These are phyloP conservation scores for Sepioteuthis lessoniana DNA, from an alignment of 2,888 invertebrate genomes.

Conservation along the genomic window DNA sequence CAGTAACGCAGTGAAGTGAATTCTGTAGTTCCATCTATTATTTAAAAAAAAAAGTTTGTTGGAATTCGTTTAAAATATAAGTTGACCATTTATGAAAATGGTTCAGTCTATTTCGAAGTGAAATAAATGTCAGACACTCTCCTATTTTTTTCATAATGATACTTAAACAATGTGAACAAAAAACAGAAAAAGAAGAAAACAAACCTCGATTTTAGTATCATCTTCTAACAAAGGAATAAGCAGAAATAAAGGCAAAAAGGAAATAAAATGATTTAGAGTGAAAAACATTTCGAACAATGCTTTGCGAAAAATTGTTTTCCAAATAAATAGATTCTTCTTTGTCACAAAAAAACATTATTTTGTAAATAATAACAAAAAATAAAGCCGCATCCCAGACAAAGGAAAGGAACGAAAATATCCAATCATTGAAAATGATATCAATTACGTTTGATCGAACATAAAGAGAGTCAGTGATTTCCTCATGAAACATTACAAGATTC, in stretches of 20 bases:
- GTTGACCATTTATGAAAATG: background rate
- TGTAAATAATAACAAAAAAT: background rate
- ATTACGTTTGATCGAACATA: background rate
- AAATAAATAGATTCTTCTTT: background rate
- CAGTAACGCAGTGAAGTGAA: too few relatives aligned
- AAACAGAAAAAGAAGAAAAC: background rate
- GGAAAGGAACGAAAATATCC: background rate
- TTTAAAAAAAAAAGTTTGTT: too few relatives aligned
- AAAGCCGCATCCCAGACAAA: background rate
- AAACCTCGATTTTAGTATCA: background rate
- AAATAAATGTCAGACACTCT: background rate
- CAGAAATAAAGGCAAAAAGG: background rate
- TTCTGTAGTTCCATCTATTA: too few relatives aligned
- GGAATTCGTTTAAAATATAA: too few relatives aligned
- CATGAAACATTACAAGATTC: background rate
- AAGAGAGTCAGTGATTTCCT: background rate
- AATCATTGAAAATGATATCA: background rate
- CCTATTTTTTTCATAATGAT: background rate
- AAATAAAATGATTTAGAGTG: background rate
- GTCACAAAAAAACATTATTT: background rate
- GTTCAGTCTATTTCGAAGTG: background rate
- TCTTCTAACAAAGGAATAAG: background rate
- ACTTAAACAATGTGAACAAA: background rate
- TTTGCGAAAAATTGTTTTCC: background rate
- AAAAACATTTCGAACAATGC: background rate